Base-by-base conservation (phyloP, 2,888 invertebrate species). In the Thecocarcelia acutangulata region DNA sequence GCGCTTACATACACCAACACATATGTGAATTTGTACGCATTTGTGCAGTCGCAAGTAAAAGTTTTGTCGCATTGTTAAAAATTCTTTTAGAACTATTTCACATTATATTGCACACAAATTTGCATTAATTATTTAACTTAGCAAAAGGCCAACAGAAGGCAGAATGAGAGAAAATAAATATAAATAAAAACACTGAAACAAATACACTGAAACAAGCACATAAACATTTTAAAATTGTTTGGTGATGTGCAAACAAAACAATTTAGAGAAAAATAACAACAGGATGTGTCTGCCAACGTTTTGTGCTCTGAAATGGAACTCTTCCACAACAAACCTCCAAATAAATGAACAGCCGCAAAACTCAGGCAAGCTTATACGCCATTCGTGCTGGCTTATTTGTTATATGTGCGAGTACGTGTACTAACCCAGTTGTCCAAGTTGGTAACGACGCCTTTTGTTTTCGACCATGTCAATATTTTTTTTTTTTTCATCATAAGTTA, bases 201-300 rank as follows among this genome's bases (percentile, higher is more conserved):
- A 33, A 33, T 33, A 33, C 9, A 33, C 8, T 6, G 6, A 24
- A 5, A 24, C 24, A 5, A 3, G 24, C 5, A 24, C 2, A 52
- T 40, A 77, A 70, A 64, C 46, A 44, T 68, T 80, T 33, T 69
- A 9, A 61, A 73, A 66, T 61, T 54, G 63, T 63, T 21, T 73
- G 61, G 63, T 74, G 63, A 81, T 73, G 77, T 77, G 63, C 52
- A 77, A 77, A 77, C 77, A 77, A 81, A 73, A 59, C 77, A 68
- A 77, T 77, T 77, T 63, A 40, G 58, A 46, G 58, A 50, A 74
- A 77, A 33, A 33, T 33, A 33, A 73, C 73, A 59, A 63, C 76
- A 77, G 63, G 68, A 48, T 52, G 66, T 37, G 59, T 52, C 52
- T 50, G 59, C 28, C 52, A 48, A n/a, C 52, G 44, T 37, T 46